Conservation (phyloP, 2,888 invertebrate genomes). For the Lepidocyrtinus sp. region DNA sequence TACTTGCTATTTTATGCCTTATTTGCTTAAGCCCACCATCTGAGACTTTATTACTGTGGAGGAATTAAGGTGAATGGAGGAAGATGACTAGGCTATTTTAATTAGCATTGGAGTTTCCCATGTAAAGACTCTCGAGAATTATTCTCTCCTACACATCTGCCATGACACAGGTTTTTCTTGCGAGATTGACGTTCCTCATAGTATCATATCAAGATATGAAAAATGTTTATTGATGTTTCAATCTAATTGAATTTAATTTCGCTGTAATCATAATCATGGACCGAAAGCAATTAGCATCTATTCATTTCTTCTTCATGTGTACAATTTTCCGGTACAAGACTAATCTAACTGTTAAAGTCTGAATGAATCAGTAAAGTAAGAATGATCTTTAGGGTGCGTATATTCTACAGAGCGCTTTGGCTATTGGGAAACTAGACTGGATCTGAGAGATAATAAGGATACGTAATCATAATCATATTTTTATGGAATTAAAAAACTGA, state of each 20-base stretch:
- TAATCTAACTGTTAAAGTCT: too few relatives aligned
- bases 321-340: neutral
- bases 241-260: slow-evolving; percentile 17
- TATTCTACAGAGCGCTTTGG: too few relatives aligned
- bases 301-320: neutral
- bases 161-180: slow-evolving; percentile 1
- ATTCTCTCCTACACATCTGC: neutral
- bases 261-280: slow-evolving; percentile 8
- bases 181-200: slow-evolving; percentile 4
- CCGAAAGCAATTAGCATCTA: slow-evolving; percentile 2
- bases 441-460: neutral
- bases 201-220: too few relatives aligned
- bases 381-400: too few relatives aligned
- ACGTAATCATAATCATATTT: neutral
- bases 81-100: slow-evolving; percentile 41
- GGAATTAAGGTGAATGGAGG: neutral
- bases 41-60: too few relatives aligned
- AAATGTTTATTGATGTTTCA: too few relatives aligned
- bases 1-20: neutral
- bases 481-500: slow-evolving; percentile 17
- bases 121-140: neutral
- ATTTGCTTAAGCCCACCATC: slow-evolving; percentile 7
- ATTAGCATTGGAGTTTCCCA: slow-evolving; percentile 22
- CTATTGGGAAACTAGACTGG: neutral
- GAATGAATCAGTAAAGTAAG: neutral